Percentiles rank a stretch among this genome's conserved stretches.
Conservation (phyloP, 2,888 invertebrate genomes). For the Dryobota labecula region DNA sequence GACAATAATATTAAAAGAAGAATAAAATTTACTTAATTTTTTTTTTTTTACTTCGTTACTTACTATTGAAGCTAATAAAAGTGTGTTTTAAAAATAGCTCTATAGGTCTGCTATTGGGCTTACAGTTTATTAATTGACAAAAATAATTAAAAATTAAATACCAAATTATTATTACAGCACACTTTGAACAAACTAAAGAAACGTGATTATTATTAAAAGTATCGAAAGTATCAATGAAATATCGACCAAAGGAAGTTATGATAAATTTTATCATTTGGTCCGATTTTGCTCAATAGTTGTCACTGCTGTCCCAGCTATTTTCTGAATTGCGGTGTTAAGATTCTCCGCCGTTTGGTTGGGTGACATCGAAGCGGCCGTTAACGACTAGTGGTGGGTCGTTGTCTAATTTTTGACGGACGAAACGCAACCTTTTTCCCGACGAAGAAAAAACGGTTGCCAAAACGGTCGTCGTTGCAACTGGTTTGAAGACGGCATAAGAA, state of each 20-base stretch:
- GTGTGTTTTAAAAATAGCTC: too few species aligned
- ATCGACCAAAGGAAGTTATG: neutral
- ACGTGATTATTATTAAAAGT: neutral
- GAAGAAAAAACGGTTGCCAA: too few species aligned
- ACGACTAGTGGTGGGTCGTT: too few species aligned
- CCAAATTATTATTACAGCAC: neutral
- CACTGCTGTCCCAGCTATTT: neutral
- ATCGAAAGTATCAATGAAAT: neutral
- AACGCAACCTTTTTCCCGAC: too few species aligned
- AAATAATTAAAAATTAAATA: too few species aligned
- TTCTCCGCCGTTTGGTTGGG: neutral
- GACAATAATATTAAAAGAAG: too few species aligned
- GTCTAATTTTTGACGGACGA: too few species aligned
- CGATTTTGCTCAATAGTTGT: neutral
- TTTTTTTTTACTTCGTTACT: too few species aligned
- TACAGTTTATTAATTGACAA: neutral
- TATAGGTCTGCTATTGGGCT: neutral
- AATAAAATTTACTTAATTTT: too few species aligned
- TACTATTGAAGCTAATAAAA: too few species aligned
- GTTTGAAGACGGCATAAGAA: too few species aligned
- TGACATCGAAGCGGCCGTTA: neutral
- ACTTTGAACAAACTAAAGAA: neutral
- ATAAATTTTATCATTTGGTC: neutral
- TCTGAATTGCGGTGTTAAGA: constrained; percentile 8
- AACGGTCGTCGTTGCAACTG: too few species aligned